Percentiles rank a stretch among this genome's conserved stretches.
These are phyloP conservation scores for Eupithecia tripunctaria DNA, from an alignment of 2,888 invertebrate genomes.

Conservation along the genomic window DNA sequence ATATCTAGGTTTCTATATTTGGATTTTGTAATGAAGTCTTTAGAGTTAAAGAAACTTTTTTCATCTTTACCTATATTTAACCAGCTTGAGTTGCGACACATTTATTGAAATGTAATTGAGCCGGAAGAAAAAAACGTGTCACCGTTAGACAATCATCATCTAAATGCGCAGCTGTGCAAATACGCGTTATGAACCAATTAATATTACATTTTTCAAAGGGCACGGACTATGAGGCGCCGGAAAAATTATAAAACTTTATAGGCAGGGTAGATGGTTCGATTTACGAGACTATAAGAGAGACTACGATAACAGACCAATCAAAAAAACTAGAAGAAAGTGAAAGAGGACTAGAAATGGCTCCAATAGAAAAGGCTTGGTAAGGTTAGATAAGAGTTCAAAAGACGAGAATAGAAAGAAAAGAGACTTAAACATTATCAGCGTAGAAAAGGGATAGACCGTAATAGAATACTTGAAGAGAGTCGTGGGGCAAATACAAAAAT, in stretches of 20 bases:
- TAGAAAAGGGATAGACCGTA: neutral
- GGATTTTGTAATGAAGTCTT: neutral
- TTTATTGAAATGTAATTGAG: constrained; percentile 58
- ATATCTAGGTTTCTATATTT: neutral
- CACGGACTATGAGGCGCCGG: neutral
- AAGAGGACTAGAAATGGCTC: neutral
- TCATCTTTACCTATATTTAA: constrained; percentile 2
- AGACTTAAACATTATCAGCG: neutral
- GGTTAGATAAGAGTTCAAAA: neutral
- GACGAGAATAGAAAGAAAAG: neutral
- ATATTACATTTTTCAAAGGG: constrained; percentile 28
- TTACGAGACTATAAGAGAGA: neutral
- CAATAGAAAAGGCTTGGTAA: neutral
- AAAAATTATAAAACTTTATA: neutral
- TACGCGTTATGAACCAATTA: constrained; percentile 72
- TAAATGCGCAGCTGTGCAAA: constrained; percentile 65
- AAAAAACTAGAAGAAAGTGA: neutral
- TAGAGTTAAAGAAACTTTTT: neutral
- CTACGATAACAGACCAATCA: neutral
- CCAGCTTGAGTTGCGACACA: constrained; percentile 45
- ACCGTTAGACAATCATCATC: constrained; percentile 58
- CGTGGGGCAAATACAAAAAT: neutral
- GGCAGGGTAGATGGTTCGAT: neutral
- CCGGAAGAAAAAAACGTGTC: constrained; percentile 70
- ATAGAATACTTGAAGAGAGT: neutral